Conservation (phyloP, 2,888 invertebrate species). For the Merodon equestris region DNA sequence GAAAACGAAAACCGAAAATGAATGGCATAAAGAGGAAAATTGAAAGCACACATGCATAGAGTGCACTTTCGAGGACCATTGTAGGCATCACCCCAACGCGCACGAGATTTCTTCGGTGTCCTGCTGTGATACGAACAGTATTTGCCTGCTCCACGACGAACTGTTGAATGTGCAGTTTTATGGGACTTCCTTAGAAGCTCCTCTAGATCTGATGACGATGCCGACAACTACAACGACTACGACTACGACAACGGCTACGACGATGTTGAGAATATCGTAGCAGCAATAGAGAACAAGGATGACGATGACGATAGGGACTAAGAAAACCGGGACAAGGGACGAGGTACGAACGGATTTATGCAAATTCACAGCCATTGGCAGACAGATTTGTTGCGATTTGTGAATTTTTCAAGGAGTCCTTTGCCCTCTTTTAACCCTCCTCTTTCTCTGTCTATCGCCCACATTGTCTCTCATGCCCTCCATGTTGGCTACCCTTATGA, state of each 20-base stretch:
- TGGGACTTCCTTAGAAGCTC: constrained; percentile 58
- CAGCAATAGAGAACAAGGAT: too few relatives aligned
- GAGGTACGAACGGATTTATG: constrained; percentile 66
- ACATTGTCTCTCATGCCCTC: not conserved
- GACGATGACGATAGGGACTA: constrained; percentile 13
- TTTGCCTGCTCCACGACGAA: constrained; percentile 58
- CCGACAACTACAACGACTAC: constrained; percentile 10
- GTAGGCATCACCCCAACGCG: not conserved
- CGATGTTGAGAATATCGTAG: not conserved
- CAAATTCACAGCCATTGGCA: constrained; percentile 69
- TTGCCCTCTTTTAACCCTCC: constrained; percentile 23
- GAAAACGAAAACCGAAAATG: too few relatives aligned
- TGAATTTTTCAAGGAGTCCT: constrained; percentile 69
- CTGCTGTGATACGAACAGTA: constrained; percentile 53
- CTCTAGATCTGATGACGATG: constrained; percentile 21
- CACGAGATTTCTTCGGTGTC: constrained; percentile 32
- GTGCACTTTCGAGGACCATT: constrained; percentile 35
- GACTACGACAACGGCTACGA: constrained; percentile 6
- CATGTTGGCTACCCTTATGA: too few relatives aligned
- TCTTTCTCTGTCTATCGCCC: not conserved
- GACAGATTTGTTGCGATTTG: constrained; percentile 71
- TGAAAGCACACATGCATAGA: constrained; percentile 44
- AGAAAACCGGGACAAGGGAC: too few relatives aligned
- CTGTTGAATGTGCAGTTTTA: constrained; percentile 69
- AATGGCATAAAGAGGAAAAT: not conserved